phyloP scores from a whole-genome alignment of 2,797 vertebrate genomes.

The Smutsia temminckii region DNA sequence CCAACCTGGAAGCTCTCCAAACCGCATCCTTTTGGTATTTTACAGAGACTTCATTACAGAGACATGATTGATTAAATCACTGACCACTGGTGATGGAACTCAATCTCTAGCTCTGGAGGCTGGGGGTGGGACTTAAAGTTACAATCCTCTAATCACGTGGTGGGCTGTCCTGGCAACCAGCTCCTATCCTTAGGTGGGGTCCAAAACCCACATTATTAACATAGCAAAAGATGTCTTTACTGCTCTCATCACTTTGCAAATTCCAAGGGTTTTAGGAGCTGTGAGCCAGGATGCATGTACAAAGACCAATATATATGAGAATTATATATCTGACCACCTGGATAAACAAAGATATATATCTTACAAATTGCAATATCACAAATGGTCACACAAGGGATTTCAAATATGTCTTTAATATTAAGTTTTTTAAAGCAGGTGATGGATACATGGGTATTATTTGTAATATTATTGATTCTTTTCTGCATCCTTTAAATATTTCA shows the following conservation, averaged over 20 bases:
- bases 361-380: not conserved
- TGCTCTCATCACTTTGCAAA: not conserved
- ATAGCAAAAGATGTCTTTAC: not conserved
- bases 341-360: not conserved
- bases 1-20: not conserved
- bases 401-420: not conserved
- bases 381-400: not conserved
- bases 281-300: not conserved
- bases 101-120: not conserved
- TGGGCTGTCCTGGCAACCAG: not conserved
- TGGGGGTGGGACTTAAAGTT: not conserved
- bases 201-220: not conserved
- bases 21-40: not conserved
- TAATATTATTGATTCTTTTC: constrained; percentile 5
- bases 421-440: not conserved
- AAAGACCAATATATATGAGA: not conserved
- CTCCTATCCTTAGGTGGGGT: not conserved
- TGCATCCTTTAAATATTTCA: constrained; percentile 30
- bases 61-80: not conserved
- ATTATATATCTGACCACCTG: not conserved
- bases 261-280: not conserved
- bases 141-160: not conserved
- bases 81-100: not conserved
- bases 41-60: not conserved
- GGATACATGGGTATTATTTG: not conserved